Conservation (phyloP, 2,888 invertebrate species). For the Blomia tropicalis region DNA sequence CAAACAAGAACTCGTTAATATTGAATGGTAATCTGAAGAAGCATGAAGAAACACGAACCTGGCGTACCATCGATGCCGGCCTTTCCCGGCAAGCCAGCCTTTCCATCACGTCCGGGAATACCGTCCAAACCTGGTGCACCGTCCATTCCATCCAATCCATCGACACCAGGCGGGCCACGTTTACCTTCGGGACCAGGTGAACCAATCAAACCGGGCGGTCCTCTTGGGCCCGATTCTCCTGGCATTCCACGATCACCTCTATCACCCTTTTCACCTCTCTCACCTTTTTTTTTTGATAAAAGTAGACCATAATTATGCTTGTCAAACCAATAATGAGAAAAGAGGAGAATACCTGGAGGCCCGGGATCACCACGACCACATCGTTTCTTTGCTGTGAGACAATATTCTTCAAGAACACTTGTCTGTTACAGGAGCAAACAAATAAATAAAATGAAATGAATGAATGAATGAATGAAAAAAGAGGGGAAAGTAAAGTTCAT, state of each 20-base stretch:
- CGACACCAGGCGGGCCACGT: conserved; percentile 50
- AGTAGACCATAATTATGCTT: not conserved
- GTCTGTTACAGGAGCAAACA: not conserved
- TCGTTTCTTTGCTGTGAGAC: not conserved
- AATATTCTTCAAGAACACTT: not conserved
- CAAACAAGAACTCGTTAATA: too few species aligned
- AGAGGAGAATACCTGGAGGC: not conserved
- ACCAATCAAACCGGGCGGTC: conserved; percentile 30
- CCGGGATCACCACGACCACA: not conserved
- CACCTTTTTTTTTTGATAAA: too few species aligned
- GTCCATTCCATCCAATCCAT: conserved; percentile 73
- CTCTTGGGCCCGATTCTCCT: too few species aligned
- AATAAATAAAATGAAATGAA: not conserved
- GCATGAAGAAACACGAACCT: not conserved
- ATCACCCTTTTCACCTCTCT: conserved; percentile 36
- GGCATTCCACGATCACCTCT: conserved; percentile 37
- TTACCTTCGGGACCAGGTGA: conserved; percentile 23
- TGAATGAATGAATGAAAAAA: not conserved
- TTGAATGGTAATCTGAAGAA: too few species aligned
- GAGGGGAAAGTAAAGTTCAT: not conserved
- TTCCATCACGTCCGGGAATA: conserved; percentile 46
- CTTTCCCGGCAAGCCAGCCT: conserved; percentile 57
- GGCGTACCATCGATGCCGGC: conserved; percentile 44
- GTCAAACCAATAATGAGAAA: not conserved
- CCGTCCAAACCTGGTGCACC: conserved; percentile 80